Base-by-base conservation (phyloP, 2,888 invertebrate genomes). In the Hyposoter dolosus region DNA sequence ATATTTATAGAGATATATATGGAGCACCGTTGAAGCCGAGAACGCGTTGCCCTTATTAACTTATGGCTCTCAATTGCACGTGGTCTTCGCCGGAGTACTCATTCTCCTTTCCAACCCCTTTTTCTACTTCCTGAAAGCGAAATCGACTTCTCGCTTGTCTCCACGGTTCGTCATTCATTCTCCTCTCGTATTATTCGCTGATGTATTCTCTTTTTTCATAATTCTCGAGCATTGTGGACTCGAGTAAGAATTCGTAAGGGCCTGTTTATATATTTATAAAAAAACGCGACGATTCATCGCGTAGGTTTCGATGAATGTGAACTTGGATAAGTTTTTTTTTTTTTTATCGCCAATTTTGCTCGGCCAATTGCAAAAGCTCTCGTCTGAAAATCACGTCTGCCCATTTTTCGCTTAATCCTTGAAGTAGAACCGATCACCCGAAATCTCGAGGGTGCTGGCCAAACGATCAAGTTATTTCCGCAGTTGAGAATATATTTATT, bases 41-140 rank as follows among this genome's bases (percentile, higher is more conserved):
- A 84, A 77, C 77, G 74, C 74, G 63, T 78, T 66, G 63, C 74
- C 68, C 35, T 79, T 75, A 85, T 85, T 69, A 85, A 85, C 82
- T 85, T 74, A 78, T 50, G 82, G 35, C 53, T 78, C 85, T 68
- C 82, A 77, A 75, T 66, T 43, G 78, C 77, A 78, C 69, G 40
- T 50, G 72, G 53, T 80, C 45, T 53, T 23, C 56, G 17, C 56
- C 60, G 28, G n/a, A 40, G 43, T n/a, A 56, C 68, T 66, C 32
- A 65, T 78, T 56, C 77, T 43, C 35, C 56, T 60, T 72, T 63
- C 63, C 19, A 71, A 43, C 19, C 63, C 35, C 32, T 35, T 19
- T 56, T 76, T 72, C 19, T 50, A 15, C 28, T 68, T 66, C 53
- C 32, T 28, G 32, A 28, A 68, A 66, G 56, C 23, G 47, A 75